Percentiles rank a stretch among this genome's conserved stretches.
phyloP scores from a whole-genome alignment of 2,113 vertebrate genomes.

The Reinhardtius hippoglossoides region DNA sequence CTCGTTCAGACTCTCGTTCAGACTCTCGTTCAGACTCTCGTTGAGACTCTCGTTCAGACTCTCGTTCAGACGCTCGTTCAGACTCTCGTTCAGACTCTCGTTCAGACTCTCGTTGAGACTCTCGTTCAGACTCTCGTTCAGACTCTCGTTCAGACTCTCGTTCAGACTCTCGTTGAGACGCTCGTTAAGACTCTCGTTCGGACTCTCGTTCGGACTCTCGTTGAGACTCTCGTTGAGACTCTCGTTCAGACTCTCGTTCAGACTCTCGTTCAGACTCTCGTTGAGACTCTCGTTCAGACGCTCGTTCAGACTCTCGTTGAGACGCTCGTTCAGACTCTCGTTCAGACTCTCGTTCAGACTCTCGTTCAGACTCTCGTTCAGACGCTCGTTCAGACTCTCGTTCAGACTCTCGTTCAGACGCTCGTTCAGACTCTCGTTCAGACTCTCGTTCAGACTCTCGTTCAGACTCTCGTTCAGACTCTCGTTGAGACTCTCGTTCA shows the following conservation, averaged over 20 bases:
- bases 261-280: constrained; percentile 15
- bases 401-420: constrained; percentile 39
- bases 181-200: constrained; percentile 36
- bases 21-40: constrained; percentile 15
- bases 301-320: no score
- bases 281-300: constrained; percentile 39
- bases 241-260: constrained; percentile 43
- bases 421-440: no score
- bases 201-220: no score
- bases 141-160: constrained; percentile 15
- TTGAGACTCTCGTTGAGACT: constrained; percentile 45
- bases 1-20: constrained; percentile 43
- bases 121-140: constrained; percentile 43
- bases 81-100: constrained; percentile 38
- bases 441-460: constrained; percentile 15
- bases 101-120: constrained; percentile 39
- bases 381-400: no score
- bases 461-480: constrained; percentile 39
- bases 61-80: no score
- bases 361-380: constrained; percentile 36
- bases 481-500: constrained; percentile 36
- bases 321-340: constrained; percentile 15
- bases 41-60: constrained; percentile 45
- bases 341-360: constrained; percentile 39
- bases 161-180: constrained; percentile 39